phyloP scores from a whole-genome alignment of 2,797 vertebrate genomes.

The Tachyglossus aculeatus region DNA sequence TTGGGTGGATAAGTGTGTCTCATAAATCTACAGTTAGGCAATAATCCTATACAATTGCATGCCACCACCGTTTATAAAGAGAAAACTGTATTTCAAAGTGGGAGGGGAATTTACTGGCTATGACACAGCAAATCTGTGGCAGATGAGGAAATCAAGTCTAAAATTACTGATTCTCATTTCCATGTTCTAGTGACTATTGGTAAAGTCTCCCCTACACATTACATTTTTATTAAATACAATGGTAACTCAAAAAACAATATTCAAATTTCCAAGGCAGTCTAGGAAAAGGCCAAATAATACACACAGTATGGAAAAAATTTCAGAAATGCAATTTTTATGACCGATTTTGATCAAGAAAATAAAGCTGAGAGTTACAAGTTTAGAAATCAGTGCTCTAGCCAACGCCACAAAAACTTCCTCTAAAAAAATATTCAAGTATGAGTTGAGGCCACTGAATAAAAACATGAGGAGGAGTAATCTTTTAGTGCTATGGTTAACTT shows the following conservation, averaged over 20 bases:
- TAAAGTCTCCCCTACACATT: too few relatives aligned
- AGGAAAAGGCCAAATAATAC: too few relatives aligned
- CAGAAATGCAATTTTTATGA: too few relatives aligned
- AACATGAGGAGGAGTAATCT: too few relatives aligned
- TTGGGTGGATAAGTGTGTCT: neutral
- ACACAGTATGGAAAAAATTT: too few relatives aligned
- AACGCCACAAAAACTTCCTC: too few relatives aligned
- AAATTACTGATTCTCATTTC: neutral
- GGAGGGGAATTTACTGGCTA: neutral
- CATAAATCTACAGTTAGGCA: neutral
- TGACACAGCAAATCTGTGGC: neutral
- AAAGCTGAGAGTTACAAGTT: too few relatives aligned
- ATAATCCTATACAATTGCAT: neutral
- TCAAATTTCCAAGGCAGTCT: neutral
- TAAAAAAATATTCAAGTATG: too few relatives aligned
- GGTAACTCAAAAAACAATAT: neutral
- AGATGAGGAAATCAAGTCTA: neutral
- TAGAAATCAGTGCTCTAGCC: too few relatives aligned
- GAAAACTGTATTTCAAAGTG: slow-evolving; percentile 5
- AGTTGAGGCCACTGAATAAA: too few relatives aligned
- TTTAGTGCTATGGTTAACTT: too few relatives aligned
- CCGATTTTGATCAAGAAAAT: too few relatives aligned
- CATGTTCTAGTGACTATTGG: neutral
- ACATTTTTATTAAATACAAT: neutral
- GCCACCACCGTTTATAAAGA: neutral